phyloP scores from a whole-genome alignment of 2,113 vertebrate genomes.

The Myrmecobius fasciatus region DNA sequence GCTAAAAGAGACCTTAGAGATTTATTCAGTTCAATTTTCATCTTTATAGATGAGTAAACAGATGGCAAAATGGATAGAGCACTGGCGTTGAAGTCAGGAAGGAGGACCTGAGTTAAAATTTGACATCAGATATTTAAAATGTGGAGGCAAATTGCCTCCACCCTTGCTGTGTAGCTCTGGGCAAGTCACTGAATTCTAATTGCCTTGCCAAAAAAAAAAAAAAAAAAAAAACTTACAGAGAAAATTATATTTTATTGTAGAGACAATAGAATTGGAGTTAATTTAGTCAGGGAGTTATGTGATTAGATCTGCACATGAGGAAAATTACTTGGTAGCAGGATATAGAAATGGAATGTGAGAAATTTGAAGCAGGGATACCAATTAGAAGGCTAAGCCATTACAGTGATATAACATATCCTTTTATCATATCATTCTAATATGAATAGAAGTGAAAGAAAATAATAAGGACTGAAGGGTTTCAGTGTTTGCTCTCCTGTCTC shows the following conservation, averaged over 20 bases:
- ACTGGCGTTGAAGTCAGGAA: too few species aligned
- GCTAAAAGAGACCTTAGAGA: background rate
- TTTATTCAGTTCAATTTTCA: background rate
- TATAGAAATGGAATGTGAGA: background rate
- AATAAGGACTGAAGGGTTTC: background rate
- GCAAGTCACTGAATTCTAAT: too few species aligned
- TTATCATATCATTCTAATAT: too few species aligned
- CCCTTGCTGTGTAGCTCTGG: too few species aligned
- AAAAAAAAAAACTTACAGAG: background rate
- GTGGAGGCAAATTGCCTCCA: too few species aligned
- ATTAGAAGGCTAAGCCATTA: background rate
- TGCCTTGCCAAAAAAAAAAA: too few species aligned
- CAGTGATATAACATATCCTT: too few species aligned
- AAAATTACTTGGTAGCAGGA: background rate
- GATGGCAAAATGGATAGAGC: too few species aligned
- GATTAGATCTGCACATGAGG: background rate
- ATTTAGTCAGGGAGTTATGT: background rate
- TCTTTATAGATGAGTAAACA: background rate
- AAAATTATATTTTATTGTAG: background rate
- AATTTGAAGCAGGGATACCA: background rate
- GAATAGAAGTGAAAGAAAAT: background rate
- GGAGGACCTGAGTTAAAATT: too few species aligned
- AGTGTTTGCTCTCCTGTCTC: background rate
- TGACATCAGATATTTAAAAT: too few species aligned
- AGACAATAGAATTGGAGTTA: background rate